Conservation (phyloP, 1,140 invertebrate genomes). For the Vanessa atalanta region DNA sequence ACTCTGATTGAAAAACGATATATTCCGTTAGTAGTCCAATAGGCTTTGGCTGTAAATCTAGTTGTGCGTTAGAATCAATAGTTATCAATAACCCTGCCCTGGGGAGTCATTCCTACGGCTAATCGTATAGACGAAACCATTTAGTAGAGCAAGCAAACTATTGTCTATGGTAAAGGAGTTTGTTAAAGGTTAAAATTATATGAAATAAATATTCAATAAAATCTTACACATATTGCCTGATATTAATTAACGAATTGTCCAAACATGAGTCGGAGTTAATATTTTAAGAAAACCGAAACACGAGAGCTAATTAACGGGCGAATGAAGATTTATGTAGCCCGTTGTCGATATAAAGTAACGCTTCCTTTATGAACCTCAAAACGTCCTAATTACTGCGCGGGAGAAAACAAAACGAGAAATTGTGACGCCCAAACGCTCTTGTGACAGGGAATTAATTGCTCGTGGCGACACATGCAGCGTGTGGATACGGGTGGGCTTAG, state of each 20-base stretch:
- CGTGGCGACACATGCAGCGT: slow-evolving; percentile 72
- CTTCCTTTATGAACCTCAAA: slow-evolving; percentile 80
- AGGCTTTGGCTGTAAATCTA: slow-evolving; percentile 64
- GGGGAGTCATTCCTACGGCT: slow-evolving; percentile 56
- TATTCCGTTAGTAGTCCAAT: slow-evolving; percentile 39
- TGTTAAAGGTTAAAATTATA: background rate
- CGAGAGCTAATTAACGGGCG: slow-evolving; percentile 71
- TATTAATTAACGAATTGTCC: slow-evolving; percentile 37
- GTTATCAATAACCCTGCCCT: slow-evolving; percentile 67
- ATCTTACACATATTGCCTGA: background rate
- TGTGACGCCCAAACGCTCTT: slow-evolving; percentile 77
- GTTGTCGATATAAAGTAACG: slow-evolving; percentile 80
- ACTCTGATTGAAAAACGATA: slow-evolving; percentile 13
- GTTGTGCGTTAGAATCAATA: slow-evolving; percentile 72
- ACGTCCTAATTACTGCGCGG: slow-evolving; percentile 78
- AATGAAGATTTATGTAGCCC: slow-evolving; percentile 78
- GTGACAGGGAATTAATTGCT: slow-evolving; percentile 80
- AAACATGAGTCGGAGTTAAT: slow-evolving; percentile 29
- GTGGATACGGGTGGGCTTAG: slow-evolving; percentile 40
- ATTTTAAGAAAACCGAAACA: slow-evolving; percentile 43
- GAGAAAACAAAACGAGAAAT: slow-evolving; percentile 74
- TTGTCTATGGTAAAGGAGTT: background rate
- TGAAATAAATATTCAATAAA: background rate
- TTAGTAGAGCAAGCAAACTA: slow-evolving; percentile 8
- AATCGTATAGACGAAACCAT: slow-evolving; percentile 27